Percentiles rank a stretch among this genome's conserved stretches.
Conservation (phyloP, 2,888 invertebrate species). For the Cataglyphis rosenhaueri region DNA sequence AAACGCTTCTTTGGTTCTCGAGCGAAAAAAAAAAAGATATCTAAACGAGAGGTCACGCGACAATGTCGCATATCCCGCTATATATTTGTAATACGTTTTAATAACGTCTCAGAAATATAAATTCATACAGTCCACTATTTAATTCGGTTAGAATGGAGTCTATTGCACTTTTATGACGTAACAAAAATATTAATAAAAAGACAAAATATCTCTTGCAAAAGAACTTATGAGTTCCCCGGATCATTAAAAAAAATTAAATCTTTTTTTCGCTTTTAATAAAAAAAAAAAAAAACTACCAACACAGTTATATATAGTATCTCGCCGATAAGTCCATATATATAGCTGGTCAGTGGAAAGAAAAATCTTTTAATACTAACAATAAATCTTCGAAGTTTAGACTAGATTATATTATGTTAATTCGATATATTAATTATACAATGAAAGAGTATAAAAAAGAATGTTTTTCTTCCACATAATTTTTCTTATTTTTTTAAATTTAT, state of each 20-base stretch:
- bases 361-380: neutral
- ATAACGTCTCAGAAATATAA: constrained; percentile 28
- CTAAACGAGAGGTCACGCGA: constrained; percentile 60
- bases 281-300: constrained; percentile 40
- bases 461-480: neutral
- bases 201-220: neutral
- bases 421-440: constrained; percentile 13
- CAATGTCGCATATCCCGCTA: constrained; percentile 51
- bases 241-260: constrained; percentile 26
- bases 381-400: neutral
- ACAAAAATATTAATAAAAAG: constrained; percentile 10
- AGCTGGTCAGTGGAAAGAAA: neutral
- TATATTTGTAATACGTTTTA: constrained; percentile 43
- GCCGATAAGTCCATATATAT: constrained; percentile 25
- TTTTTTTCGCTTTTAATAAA: constrained; percentile 33
- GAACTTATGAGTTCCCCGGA: neutral
- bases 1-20: constrained; percentile 57
- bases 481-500: constrained; percentile 1
- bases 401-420: constrained; percentile 26
- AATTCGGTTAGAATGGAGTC: neutral
- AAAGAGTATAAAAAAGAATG: neutral
- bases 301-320: constrained; percentile 9
- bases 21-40: constrained; percentile 64
- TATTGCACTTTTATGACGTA: neutral
- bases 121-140: constrained; percentile 8